Percentiles rank a stretch among this genome's conserved stretches.
Evolutionary conservation across 2,888 invertebrate genomes (phyloP).

Genomic region (Heliconius sara): DNA sequence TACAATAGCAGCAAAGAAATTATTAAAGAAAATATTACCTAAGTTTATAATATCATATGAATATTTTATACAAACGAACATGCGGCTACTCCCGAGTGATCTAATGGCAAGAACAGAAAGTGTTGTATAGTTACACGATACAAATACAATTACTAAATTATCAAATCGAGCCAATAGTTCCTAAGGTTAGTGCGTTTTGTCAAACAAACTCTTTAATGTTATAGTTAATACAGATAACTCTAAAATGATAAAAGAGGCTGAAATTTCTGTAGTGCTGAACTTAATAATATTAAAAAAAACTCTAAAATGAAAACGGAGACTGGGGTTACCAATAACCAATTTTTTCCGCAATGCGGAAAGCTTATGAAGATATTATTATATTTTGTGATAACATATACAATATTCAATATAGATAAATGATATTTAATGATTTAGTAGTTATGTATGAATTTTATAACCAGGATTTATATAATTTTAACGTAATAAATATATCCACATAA

Average conservation of each 20-base stretch:
- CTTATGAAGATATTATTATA: not conserved
- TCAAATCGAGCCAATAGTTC: no score
- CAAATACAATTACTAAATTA: no score
- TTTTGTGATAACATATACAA: not conserved
- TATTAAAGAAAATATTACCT: not conserved
- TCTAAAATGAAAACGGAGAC: not conserved
- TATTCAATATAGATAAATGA: not conserved
- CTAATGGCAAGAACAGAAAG: not conserved
- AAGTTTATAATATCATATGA: no score
- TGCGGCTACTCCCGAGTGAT: not conserved
- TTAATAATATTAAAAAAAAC: no score
- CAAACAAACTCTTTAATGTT: no score
- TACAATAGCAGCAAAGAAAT: not conserved
- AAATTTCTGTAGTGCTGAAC: no score
- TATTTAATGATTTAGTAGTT: not conserved
- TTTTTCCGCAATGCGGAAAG: not conserved
- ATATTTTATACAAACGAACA: not conserved
- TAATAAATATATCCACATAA: constrained; percentile 9
- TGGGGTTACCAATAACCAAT: not conserved
- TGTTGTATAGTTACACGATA: no score
- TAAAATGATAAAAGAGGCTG: no score
- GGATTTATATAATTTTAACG: not conserved
- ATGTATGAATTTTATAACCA: not conserved
- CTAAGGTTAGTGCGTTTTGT: no score
- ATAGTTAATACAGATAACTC: not conserved